A percentile compares a stretch with the other conserved stretches of the same genome.
phyloP scores from a whole-genome alignment of 2,797 vertebrate genomes.

The Muraenolepis orangiensis region DNA sequence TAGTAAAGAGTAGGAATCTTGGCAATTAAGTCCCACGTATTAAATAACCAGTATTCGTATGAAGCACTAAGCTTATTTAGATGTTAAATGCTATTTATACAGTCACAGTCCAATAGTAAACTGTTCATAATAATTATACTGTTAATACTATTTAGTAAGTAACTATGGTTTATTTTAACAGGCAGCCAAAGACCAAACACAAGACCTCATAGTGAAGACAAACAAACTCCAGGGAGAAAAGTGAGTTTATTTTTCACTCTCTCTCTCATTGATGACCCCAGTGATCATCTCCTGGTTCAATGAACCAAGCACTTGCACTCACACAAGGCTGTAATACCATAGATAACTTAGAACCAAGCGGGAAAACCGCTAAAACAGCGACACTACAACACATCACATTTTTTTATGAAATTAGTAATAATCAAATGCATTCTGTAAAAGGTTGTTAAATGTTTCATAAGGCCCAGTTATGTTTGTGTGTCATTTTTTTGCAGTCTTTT shows the following conservation, averaged over 20 bases:
- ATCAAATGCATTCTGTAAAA: background rate
- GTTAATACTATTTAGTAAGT: background rate
- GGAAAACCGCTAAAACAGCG: no score
- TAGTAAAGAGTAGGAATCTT: background rate
- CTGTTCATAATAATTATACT: background rate
- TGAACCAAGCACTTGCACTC: background rate
- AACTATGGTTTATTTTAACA: slow-evolving; percentile 57
- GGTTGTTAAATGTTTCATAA: background rate
- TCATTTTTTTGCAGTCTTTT: slow-evolving; percentile 12
- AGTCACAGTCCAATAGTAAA: background rate
- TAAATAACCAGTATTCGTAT: background rate
- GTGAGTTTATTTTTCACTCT: slow-evolving; percentile 69
- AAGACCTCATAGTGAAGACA: slow-evolving; percentile 96
- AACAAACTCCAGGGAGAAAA: slow-evolving; percentile 97
- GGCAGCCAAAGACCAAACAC: slow-evolving; percentile 95
- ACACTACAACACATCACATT: background rate
- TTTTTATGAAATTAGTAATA: background rate
- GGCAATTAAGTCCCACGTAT: background rate
- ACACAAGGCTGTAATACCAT: background rate
- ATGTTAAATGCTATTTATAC: background rate
- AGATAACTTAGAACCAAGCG: background rate
- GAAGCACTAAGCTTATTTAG: background rate
- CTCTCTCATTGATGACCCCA: background rate
- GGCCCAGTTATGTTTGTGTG: background rate
- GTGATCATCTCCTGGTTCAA: background rate